Base-by-base conservation (phyloP, 2,888 invertebrate species). In the Platypus cylindrus region DNA sequence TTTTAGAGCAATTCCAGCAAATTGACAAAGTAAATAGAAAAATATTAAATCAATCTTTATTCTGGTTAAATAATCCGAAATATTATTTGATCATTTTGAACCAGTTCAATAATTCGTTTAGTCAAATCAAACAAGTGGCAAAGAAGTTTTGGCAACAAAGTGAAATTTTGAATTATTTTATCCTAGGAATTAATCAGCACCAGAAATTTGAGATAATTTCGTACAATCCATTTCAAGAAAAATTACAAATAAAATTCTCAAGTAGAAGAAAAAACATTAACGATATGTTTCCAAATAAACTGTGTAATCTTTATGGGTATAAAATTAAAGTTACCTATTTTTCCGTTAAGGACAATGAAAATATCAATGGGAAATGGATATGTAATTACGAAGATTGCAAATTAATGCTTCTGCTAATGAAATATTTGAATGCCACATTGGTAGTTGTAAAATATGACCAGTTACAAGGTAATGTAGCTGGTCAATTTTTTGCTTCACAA, bases 391-490 rank as follows among this genome's bases (percentile, higher is more conserved):
- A 11, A 8, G 18, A 36, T 2, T 39, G 39, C 11, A 25, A 22
- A 2, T 8, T 26, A 5, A 11, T 39, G 20, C 24, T 33, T 13
- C 13, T 5, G 1, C 32, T 39, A n/a, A 17, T 36, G n/a, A 28
- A 18, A 16, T 30, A 32, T 8, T 11, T 36, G 16, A 36, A 36
- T 9, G 39, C 36, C 2, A 25, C 9, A 8, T 28, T 18, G 9
- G 20, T 29, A 20, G n/a, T 32, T n/a, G 3, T 24, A n/a, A n/a
- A n/a, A 12, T 3, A 14, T 11, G 25, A n/a, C n/a, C n/a, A n/a
- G n/a, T n/a, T n/a, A n/a, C n/a, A 24, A 3, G 30, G 18, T 23
- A 28, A 18, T n/a, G 32, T 11, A 9, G 4, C n/a, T 11, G 3
- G 23, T 11, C 3, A 17, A 14, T 23, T 14, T 31, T 13, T 8